phyloP scores from a whole-genome alignment of 2,797 vertebrate species.

The Ataeniobius toweri region DNA sequence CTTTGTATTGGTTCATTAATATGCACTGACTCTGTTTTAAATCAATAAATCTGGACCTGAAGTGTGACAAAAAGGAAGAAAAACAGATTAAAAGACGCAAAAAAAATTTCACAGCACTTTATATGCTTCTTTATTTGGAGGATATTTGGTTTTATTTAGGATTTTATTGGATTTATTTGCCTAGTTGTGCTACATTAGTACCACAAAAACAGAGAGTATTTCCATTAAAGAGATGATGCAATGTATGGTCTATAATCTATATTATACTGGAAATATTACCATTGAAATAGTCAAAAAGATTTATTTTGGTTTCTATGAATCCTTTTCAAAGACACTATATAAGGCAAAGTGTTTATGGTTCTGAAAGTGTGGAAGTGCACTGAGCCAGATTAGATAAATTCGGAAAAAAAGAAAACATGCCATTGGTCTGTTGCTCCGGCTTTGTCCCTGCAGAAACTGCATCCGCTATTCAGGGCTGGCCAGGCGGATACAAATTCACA shows the following conservation, averaged over 20 bases:
- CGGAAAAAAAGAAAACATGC: neutral
- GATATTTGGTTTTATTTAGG: neutral
- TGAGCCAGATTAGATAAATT: neutral
- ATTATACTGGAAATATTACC: neutral
- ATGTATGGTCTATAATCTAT: neutral
- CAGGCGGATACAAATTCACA: conserved; percentile 54
- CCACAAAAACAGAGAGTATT: neutral
- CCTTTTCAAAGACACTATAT: neutral
- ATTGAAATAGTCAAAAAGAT: neutral
- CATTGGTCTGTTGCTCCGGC: conserved; percentile 16
- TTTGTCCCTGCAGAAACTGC: conserved; percentile 40
- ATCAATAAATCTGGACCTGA: neutral
- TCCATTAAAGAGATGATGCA: neutral
- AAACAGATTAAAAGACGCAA: neutral
- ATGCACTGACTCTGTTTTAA: neutral
- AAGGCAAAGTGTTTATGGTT: neutral
- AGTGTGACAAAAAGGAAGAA: neutral
- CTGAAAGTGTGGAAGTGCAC: neutral
- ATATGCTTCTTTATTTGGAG: neutral
- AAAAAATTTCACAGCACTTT: neutral
- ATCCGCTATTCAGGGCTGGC: conserved; percentile 47
- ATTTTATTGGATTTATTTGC: neutral
- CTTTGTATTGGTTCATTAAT: neutral
- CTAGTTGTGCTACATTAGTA: neutral
- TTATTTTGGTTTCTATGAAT: neutral